Percentiles rank a stretch among this genome's conserved stretches.
These are phyloP conservation scores for Psettodes erumei DNA, from an alignment of 2,113 vertebrate species.

Conservation along the genomic window DNA sequence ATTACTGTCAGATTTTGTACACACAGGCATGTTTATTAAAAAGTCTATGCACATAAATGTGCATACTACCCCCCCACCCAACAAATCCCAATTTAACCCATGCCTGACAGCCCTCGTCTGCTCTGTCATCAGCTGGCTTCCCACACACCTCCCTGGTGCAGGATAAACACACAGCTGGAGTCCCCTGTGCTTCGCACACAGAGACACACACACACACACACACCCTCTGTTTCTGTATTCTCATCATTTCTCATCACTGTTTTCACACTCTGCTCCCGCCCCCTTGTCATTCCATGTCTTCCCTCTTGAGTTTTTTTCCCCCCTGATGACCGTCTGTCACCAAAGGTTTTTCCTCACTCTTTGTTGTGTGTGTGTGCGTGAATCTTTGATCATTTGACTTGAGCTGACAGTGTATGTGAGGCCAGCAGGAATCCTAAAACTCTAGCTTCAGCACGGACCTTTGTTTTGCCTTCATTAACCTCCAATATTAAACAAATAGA, in stretches of 20 bases:
- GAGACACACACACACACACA: slow-evolving; percentile 16
- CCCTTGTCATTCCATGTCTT: not conserved
- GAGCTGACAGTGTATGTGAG: slow-evolving; percentile 16
- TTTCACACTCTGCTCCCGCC: slow-evolving; percentile 12
- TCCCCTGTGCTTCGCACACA: slow-evolving; percentile 2
- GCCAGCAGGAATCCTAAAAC: not conserved
- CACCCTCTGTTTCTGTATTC: slow-evolving; percentile 18
- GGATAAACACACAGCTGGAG: slow-evolving; percentile 64
- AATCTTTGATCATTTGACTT: not conserved
- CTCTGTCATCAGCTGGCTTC: slow-evolving; percentile 52
- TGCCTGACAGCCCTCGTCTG: slow-evolving; percentile 35
- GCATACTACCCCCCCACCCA: too few relatives aligned
- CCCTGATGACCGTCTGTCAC: too few relatives aligned
- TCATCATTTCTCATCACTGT: not conserved
- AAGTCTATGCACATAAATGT: too few relatives aligned
- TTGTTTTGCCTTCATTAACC: not conserved
- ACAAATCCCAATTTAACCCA: too few relatives aligned
- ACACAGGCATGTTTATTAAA: too few relatives aligned
- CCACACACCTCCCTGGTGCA: slow-evolving; percentile 43
- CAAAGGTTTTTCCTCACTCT: not conserved
- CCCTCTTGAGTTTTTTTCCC: too few relatives aligned
- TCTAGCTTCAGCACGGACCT: not conserved
- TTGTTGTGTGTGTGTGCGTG: not conserved
- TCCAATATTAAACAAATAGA: not conserved
- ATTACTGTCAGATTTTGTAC: too few relatives aligned